These are phyloP conservation scores for Anastrepha obliqua DNA, from an alignment of 1,140 invertebrate genomes.

Conservation along the genomic window DNA sequence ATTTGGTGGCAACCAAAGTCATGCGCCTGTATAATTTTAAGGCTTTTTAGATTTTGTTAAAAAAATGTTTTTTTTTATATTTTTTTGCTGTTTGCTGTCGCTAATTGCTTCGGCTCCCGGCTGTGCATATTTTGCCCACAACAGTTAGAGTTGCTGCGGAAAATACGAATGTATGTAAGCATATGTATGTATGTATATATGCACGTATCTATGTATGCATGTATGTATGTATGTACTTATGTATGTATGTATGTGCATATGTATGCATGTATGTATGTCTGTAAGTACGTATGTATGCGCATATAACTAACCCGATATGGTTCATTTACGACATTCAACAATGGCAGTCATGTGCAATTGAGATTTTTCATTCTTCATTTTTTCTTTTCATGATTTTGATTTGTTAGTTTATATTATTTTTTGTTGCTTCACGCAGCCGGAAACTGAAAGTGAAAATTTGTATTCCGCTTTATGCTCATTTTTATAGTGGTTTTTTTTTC, in stretches of 20 bases:
- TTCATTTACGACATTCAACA: background rate
- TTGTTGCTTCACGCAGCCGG: slow-evolving; percentile 55
- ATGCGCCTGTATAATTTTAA: background rate
- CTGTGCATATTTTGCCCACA: background rate
- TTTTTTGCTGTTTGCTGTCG: background rate
- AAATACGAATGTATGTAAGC: background rate
- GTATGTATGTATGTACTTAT: no score
- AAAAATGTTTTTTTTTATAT: background rate
- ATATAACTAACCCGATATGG: slow-evolving; percentile 22
- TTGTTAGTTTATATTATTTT: slow-evolving; percentile 9
- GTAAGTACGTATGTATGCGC: background rate
- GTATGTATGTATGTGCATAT: no score
- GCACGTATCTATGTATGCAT: no score
- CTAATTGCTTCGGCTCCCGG: no score
- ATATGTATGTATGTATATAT: no score
- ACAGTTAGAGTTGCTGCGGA: background rate
- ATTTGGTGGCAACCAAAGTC: background rate
- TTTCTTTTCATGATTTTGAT: background rate
- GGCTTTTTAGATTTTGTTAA: background rate
- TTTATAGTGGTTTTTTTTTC: slow-evolving; percentile 41
- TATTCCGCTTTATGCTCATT: slow-evolving; percentile 51
- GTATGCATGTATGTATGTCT: background rate
- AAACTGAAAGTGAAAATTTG: slow-evolving; percentile 65
- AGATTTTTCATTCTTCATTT: background rate
- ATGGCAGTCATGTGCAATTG: background rate